Base-by-base conservation (phyloP, 2,797 vertebrate species). In the Protosalanx chinensis region DNA sequence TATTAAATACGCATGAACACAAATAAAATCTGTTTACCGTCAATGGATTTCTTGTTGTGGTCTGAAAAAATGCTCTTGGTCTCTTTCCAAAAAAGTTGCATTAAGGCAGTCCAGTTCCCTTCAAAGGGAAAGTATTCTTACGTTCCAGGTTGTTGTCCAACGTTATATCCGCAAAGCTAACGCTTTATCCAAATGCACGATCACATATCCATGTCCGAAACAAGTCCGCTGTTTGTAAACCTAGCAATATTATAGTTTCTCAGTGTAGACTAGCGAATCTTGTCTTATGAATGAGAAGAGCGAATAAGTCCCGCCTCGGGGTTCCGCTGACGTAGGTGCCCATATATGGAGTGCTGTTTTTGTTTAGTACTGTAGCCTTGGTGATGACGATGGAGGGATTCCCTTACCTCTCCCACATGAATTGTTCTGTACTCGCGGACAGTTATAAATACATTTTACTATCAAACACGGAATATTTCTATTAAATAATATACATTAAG, bases 311-410 rank as follows among this genome's bases (percentile, higher is more conserved):
- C 94, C 93, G 89, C 94, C 94, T 76, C 86, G 93, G 93, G 93
- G 94, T 95, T 97, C 95, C 96, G 96, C 93, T 98, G 96, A 98
- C 97, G 97, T 96, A 98, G 91, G 88, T 96, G 95, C 87, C 96
- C 97, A 98, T 95, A 96, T 97, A 94, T 92, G 94, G 94, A 79
- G 64, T 87, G 92, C 64, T 95, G 90, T 98, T 96, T 95, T 97
- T 98, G 95, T 97, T 97, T 95, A 94, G 96, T 98, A 93, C 41
- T 46, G 41, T 46, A 46, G 96, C 97, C 94, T 95, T 95, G 96
- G 96, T 95, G 94, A 94, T 95, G 94, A 94, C 93, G 94, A 94
- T 95, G 94, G 88, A 98, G 96, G 97, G 97, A 98, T 92, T 98
- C 97, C 97, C 96, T 92, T 98, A 96, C 96, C 96, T 98, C 92